These are phyloP conservation scores for Sphaeridia pumilis DNA, from an alignment of 2,888 invertebrate species.

Conservation along the genomic window DNA sequence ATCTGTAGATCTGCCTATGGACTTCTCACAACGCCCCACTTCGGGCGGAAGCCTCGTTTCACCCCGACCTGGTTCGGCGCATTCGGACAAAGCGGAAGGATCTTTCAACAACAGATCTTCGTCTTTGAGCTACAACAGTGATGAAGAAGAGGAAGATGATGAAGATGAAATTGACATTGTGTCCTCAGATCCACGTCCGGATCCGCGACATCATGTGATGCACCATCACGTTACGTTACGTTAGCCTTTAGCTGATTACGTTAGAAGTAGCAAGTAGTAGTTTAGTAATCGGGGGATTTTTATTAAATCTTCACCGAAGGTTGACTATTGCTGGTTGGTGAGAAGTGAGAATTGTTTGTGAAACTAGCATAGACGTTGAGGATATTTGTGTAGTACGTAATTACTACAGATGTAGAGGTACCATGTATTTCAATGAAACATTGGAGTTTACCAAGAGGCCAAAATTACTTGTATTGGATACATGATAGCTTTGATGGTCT, in stretches of 20 bases:
- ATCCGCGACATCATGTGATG: background rate
- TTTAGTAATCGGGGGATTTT: too few species aligned
- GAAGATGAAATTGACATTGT: constrained; percentile 27
- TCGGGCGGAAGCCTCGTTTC: background rate
- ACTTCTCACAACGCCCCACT: constrained; percentile 23
- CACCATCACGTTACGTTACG: background rate
- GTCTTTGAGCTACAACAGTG: constrained; percentile 18
- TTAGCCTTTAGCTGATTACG: background rate
- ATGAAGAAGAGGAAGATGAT: constrained; percentile 19
- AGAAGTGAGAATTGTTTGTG: too few species aligned
- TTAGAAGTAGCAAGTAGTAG: too few species aligned
- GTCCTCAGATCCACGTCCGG: constrained; percentile 8
- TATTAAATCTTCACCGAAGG: too few species aligned
- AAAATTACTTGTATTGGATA: background rate
- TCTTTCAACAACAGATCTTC: constrained; percentile 15
- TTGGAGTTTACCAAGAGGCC: too few species aligned
- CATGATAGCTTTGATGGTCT: background rate
- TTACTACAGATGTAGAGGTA: too few species aligned
- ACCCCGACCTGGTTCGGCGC: background rate
- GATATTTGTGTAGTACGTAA: too few species aligned
- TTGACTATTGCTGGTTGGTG: too few species aligned
- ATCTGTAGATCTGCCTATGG: constrained; percentile 28
- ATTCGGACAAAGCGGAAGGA: background rate
- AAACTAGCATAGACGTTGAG: too few species aligned
- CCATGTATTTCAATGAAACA: too few species aligned